Conservation (phyloP, 2,888 invertebrate genomes). For the Callyntrura guangdongensis region DNA sequence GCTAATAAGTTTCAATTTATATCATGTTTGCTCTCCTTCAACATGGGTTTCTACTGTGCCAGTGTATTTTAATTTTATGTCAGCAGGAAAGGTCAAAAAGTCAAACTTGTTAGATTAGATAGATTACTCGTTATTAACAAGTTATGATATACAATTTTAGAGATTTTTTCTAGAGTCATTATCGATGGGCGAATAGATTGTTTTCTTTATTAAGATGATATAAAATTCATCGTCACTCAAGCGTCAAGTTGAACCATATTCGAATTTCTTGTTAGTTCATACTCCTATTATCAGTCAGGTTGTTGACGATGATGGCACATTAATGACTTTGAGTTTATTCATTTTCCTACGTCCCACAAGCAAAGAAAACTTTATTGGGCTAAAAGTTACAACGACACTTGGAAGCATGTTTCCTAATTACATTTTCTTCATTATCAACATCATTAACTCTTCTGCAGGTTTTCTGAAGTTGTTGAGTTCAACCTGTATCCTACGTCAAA, state of each 20-base stretch:
- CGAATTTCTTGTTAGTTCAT: neutral
- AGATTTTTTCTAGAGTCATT: too few species aligned
- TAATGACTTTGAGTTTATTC: conserved; percentile 24
- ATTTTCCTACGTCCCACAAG: neutral
- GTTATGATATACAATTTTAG: too few species aligned
- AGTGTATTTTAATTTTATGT: too few species aligned
- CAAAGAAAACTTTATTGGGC: conserved; percentile 16
- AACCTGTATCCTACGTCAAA: too few species aligned
- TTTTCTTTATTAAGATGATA: neutral
- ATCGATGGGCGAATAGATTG: neutral
- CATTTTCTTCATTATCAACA: conserved; percentile 16
- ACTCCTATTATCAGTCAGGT: neutral
- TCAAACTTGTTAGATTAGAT: too few species aligned
- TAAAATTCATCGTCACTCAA: conserved; percentile 11
- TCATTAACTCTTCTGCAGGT: neutral
- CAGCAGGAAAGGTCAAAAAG: too few species aligned
- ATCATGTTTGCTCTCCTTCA: too few species aligned
- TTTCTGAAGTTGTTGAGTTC: too few species aligned
- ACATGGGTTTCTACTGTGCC: too few species aligned
- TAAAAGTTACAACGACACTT: neutral
- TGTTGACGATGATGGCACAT: neutral
- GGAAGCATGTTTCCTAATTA: neutral
- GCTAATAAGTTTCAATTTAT: too few species aligned
- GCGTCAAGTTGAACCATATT: neutral
- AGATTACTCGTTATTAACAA: too few species aligned